Conservation (phyloP, 2,797 vertebrate species). For the Coendou prehensilis region DNA sequence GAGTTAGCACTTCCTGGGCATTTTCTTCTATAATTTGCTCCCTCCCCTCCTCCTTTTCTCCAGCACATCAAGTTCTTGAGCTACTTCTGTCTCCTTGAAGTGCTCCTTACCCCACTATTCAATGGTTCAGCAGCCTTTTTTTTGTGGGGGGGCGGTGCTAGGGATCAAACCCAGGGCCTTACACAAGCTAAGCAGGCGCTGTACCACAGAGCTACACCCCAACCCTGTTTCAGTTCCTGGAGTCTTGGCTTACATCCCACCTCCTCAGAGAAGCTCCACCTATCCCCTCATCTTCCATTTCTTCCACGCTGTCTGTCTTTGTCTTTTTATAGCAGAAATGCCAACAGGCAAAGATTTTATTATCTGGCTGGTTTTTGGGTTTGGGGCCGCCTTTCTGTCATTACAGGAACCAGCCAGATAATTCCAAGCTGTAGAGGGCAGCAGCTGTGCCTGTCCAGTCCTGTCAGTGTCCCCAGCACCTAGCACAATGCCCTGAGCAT, state of each 20-base stretch:
- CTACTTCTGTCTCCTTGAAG: neutral
- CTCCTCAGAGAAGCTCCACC: neutral
- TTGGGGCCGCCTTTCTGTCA: neutral
- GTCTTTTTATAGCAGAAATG: neutral
- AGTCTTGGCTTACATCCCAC: neutral
- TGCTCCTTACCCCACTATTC: neutral
- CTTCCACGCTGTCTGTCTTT: neutral
- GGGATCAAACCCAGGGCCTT: neutral
- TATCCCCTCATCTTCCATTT: neutral
- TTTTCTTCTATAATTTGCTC: neutral
- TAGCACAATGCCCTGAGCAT: rapidly evolving
- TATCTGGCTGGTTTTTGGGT: too few relatives aligned
- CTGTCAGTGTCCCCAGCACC: neutral
- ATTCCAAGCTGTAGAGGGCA: neutral
- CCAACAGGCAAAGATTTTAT: neutral
- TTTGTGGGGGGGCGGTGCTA: too few relatives aligned
- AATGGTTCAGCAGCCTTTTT: neutral
- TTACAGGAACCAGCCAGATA: too few relatives aligned
- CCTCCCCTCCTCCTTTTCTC: neutral
- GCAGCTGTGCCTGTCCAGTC: rapidly evolving
- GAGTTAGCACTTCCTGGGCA: neutral
- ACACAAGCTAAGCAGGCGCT: neutral
- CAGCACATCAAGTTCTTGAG: neutral
- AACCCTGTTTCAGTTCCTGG: neutral
- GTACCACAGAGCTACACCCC: neutral